phyloP scores from a whole-genome alignment of 2,113 vertebrate species.

The Phyllostomus hastatus region DNA sequence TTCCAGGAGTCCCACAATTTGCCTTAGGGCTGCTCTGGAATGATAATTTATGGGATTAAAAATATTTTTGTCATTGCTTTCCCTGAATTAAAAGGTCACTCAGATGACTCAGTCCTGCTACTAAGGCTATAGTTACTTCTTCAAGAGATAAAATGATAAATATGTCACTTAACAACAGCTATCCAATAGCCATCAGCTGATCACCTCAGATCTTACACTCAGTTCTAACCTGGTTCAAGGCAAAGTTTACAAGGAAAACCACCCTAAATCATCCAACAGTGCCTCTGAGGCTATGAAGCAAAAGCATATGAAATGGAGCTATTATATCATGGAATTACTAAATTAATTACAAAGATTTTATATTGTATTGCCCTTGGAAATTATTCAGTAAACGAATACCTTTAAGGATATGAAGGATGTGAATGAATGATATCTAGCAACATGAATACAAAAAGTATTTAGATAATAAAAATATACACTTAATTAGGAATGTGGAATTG shows the following conservation, averaged over 20 bases:
- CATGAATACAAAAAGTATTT: constrained; percentile 13
- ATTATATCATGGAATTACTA: neutral
- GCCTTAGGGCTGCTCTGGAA: neutral
- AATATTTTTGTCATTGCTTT: neutral
- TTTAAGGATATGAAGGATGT: neutral
- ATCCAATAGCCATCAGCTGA: neutral
- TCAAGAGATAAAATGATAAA: constrained; percentile 38
- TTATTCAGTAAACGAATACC: neutral
- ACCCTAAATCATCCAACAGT: neutral
- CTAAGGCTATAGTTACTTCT: constrained; percentile 4
- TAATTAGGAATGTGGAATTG: constrained; percentile 5
- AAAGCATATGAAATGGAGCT: neutral
- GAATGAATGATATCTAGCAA: neutral
- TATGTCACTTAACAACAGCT: neutral
- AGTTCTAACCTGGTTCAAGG: neutral
- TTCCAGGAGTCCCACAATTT: neutral
- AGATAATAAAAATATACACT: neutral
- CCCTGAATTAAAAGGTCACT: constrained; percentile 43
- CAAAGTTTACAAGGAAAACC: constrained; percentile 6
- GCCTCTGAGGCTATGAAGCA: neutral
- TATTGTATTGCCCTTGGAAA: neutral
- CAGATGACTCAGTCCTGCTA: constrained; percentile 34
- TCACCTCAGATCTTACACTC: neutral
- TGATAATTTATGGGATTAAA: neutral
- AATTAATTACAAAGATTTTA: neutral